These are phyloP conservation scores for Argya squamiceps DNA, from an alignment of 2,797 vertebrate species.

Conservation along the genomic window DNA sequence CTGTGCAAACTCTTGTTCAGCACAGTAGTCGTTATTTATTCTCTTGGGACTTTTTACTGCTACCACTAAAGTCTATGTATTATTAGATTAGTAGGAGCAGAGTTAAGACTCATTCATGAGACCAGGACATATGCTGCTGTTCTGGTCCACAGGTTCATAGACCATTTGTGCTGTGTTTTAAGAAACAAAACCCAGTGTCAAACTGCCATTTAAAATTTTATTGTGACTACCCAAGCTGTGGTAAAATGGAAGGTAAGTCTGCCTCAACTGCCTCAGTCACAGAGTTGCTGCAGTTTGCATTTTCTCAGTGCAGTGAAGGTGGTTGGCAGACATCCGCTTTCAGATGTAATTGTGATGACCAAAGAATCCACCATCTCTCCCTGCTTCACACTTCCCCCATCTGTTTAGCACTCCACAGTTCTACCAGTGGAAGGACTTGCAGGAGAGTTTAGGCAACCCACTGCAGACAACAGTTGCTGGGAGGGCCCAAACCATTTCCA, in stretches of 20 bases:
- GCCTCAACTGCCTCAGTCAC: background rate
- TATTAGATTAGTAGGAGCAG: background rate
- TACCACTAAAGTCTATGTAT: background rate
- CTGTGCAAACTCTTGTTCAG: background rate
- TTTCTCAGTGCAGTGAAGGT: background rate
- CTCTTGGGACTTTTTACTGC: background rate
- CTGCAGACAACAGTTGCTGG: background rate
- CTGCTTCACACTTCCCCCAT: conserved; percentile 13
- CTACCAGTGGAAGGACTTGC: background rate
- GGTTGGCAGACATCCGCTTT: background rate
- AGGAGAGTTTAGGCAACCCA: background rate
- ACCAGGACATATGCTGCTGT: background rate
- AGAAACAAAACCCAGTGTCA: background rate
- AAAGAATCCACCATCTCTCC: conserved; percentile 16
- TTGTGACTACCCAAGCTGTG: background rate
- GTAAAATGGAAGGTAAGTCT: background rate
- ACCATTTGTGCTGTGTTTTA: background rate
- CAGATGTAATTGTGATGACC: conserved; percentile 1
- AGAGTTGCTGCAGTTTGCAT: background rate
- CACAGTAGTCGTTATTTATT: background rate
- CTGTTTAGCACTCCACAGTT: conserved; percentile 2
- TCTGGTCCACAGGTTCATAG: background rate
- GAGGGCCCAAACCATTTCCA: background rate
- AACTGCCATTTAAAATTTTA: background rate
- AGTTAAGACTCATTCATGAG: background rate